phyloP scores from a whole-genome alignment of 1,140 invertebrate species.

The Patella vulgata region DNA sequence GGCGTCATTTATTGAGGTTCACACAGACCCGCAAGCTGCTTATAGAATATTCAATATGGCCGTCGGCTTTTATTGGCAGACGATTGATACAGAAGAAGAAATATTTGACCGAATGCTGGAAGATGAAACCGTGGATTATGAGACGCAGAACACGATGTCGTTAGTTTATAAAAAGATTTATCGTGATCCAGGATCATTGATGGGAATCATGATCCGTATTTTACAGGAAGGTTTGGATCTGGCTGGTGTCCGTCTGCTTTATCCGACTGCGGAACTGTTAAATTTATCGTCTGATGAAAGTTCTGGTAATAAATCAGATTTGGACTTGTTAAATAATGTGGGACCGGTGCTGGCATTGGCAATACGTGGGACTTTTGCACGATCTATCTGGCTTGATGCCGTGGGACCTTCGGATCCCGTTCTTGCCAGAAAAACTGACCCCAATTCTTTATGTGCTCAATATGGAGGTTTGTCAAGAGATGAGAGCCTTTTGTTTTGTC shows the following conservation, averaged over 20 bases:
- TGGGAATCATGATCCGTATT: conserved; percentile 55
- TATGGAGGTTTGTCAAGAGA: conserved; percentile 56
- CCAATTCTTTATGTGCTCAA: conserved; percentile 59
- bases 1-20: conserved; percentile 60
- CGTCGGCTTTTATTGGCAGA: conserved; percentile 61
- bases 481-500: conserved; percentile 55
- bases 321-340: conserved; percentile 48
- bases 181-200: conserved; percentile 46
- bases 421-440: conserved; percentile 58
- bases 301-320: conserved; percentile 17
- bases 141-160: conserved; percentile 60
- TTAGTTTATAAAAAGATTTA: conserved; percentile 59
- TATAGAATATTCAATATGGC: conserved; percentile 50
- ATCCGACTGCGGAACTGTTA: conserved; percentile 43
- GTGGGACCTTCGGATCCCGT: conserved; percentile 59
- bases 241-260: conserved; percentile 48
- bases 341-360: conserved; percentile 58
- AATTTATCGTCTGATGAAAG: conserved; percentile 14
- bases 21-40: conserved; percentile 46
- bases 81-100: conserved; percentile 55
- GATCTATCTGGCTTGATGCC: conserved; percentile 57
- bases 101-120: conserved; percentile 31
- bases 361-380: conserved; percentile 53
- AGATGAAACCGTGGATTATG: conserved; percentile 43
- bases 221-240: conserved; percentile 55